phyloP scores from a whole-genome alignment of 2,888 invertebrate species.

The Ophion ventricosus region DNA sequence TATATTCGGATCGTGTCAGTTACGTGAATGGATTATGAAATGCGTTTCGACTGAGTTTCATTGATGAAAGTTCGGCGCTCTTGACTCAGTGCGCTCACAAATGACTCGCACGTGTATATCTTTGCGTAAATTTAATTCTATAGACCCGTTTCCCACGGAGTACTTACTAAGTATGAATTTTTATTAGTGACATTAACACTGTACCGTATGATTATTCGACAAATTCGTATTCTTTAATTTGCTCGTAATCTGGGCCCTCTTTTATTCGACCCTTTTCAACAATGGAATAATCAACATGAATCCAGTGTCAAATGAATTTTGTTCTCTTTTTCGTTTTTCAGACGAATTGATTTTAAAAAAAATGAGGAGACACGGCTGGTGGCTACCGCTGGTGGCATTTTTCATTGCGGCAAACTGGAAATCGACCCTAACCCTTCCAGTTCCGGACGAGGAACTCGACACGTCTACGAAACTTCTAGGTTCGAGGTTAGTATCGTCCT shows the following conservation, averaged over 20 bases:
- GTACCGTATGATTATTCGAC: not conserved
- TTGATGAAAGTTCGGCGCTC: constrained; percentile 54
- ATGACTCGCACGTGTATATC: constrained; percentile 46
- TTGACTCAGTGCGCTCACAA: constrained; percentile 33
- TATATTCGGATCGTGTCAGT: constrained; percentile 68
- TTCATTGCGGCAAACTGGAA: constrained; percentile 67
- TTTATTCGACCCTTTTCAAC: not conserved
- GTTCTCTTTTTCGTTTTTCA: constrained; percentile 45
- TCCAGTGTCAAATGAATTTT: not conserved
- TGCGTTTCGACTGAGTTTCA: constrained; percentile 40
- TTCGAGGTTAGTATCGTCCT: constrained; percentile 78
- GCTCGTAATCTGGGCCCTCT: not conserved
- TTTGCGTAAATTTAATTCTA: constrained; percentile 1
- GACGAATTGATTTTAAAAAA: constrained; percentile 55
- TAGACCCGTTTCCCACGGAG: not conserved
- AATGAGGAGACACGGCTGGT: constrained; percentile 72
- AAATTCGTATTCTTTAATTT: not conserved
- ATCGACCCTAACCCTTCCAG: constrained; percentile 68
- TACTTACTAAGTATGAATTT: too few species aligned
- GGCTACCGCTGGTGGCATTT: constrained; percentile 73
- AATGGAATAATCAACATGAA: not conserved
- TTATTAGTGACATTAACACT: too few species aligned
- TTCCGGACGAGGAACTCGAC: constrained; percentile 74
- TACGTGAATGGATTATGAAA: constrained; percentile 66
- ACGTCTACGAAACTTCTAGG: constrained; percentile 79